Conservation (phyloP, 1,140 invertebrate genomes). For the Zaprionus inermis region DNA sequence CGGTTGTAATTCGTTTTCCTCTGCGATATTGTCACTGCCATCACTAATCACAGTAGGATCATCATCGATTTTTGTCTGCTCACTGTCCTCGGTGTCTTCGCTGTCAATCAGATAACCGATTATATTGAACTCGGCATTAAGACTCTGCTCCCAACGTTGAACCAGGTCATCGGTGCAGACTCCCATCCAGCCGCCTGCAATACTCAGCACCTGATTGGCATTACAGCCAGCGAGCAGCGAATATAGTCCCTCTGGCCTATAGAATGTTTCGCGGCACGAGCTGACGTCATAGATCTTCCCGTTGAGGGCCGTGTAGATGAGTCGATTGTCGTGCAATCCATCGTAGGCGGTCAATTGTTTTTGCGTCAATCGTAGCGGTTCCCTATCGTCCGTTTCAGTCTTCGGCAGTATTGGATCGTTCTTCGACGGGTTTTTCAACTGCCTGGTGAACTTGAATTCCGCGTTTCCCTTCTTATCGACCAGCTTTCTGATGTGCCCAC, state of each 20-base stretch:
- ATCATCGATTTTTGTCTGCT: not conserved
- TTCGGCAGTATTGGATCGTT: not conserved
- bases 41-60: not conserved
- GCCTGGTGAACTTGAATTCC: not conserved
- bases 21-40: not conserved
- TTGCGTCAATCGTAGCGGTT: slow-evolving; percentile 22
- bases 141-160: slow-evolving; percentile 46
- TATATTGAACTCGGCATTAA: slow-evolving; percentile 58
- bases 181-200: slow-evolving; percentile 46
- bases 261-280: slow-evolving; percentile 34
- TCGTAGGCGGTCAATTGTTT: slow-evolving; percentile 43
- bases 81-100: not conserved
- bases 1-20: not conserved
- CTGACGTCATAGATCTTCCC: slow-evolving; percentile 65
- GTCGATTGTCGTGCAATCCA: slow-evolving; percentile 28
- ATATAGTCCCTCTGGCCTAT: slow-evolving; percentile 36
- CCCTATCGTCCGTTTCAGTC: not conserved
- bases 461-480: not conserved
- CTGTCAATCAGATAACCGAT: slow-evolving; percentile 56
- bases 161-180: slow-evolving; percentile 26
- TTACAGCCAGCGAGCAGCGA: slow-evolving; percentile 53
- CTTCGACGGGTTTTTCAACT: not conserved
- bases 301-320: slow-evolving; percentile 65
- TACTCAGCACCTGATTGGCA: slow-evolving; percentile 58
- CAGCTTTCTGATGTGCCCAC: not conserved